Conservation (phyloP, 2,797 vertebrate genomes). For the Hydrophis major region DNA sequence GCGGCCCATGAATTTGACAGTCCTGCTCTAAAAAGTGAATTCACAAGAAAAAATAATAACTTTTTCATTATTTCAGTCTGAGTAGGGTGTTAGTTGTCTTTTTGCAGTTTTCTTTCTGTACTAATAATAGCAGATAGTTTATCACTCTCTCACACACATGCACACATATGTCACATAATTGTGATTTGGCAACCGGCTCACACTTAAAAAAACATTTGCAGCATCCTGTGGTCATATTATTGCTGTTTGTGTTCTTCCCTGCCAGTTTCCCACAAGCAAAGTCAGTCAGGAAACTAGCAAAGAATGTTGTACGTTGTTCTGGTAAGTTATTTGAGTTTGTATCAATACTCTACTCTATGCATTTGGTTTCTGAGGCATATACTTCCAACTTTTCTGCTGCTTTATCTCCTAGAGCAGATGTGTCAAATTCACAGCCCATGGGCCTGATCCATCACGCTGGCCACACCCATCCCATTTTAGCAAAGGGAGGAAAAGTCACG, state of each 20-base stretch:
- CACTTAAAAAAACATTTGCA: background rate
- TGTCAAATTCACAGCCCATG: no score
- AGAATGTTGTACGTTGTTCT: background rate
- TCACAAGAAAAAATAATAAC: background rate
- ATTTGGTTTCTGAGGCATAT: background rate
- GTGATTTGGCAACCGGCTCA: background rate
- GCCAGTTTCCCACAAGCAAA: background rate
- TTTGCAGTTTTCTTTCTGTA: background rate
- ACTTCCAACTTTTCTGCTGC: background rate
- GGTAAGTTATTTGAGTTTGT: background rate
- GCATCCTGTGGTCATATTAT: background rate
- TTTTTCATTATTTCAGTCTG: background rate
- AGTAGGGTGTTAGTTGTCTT: background rate
- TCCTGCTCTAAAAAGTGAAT: background rate
- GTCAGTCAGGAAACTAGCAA: background rate
- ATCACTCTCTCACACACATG: background rate
- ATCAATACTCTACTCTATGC: background rate
- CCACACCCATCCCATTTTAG: no score
- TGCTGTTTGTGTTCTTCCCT: background rate
- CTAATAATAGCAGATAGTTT: background rate
- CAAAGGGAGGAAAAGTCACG: no score
- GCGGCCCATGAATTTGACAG: no score
- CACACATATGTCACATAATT: background rate
- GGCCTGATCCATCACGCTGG: no score
- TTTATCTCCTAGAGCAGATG: background rate